Evolutionary conservation across 2,888 invertebrate genomes (phyloP).

Genomic region (Rapana venosa): DNA sequence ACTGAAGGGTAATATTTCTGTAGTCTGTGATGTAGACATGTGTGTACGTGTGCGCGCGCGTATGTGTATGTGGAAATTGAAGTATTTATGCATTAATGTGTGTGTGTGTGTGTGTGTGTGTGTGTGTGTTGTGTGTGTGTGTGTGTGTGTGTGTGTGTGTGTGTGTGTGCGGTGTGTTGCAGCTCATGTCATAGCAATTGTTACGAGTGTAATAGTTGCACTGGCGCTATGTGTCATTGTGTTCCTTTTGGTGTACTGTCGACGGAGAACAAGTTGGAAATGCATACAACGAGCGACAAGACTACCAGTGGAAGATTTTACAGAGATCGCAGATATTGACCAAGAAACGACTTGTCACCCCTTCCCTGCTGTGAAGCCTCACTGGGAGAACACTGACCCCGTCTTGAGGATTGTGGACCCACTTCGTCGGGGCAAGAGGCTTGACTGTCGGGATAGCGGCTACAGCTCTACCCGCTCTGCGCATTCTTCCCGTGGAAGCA

Average conservation of each 20-base stretch:
- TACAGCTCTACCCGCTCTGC: not conserved
- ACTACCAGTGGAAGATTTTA: not conserved
- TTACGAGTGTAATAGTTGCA: not conserved
- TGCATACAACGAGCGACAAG: too few relatives aligned
- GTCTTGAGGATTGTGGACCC: not conserved
- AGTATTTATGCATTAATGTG: too few relatives aligned
- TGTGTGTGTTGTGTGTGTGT: too few relatives aligned
- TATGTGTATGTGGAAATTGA: too few relatives aligned
- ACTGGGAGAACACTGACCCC: not conserved
- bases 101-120: too few relatives aligned
- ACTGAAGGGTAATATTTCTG: too few relatives aligned
- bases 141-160: not conserved
- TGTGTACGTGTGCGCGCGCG: not conserved
- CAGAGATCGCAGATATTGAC: not conserved
- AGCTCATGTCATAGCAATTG: not conserved
- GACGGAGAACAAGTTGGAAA: not conserved
- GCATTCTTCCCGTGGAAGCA: not conserved
- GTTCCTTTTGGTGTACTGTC: not conserved
- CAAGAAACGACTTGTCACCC: not conserved
- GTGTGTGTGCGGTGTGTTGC: slow-evolving; percentile 10
- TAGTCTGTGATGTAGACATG: not conserved
- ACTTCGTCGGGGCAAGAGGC: not conserved
- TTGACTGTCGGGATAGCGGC: not conserved
- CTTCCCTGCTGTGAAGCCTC: not conserved
- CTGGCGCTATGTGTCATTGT: not conserved